Evolutionary conservation across 2,888 invertebrate species (phyloP), one percentile per base, ranked within the genome.

Genomic region (Napeogenes inachia): DNA sequence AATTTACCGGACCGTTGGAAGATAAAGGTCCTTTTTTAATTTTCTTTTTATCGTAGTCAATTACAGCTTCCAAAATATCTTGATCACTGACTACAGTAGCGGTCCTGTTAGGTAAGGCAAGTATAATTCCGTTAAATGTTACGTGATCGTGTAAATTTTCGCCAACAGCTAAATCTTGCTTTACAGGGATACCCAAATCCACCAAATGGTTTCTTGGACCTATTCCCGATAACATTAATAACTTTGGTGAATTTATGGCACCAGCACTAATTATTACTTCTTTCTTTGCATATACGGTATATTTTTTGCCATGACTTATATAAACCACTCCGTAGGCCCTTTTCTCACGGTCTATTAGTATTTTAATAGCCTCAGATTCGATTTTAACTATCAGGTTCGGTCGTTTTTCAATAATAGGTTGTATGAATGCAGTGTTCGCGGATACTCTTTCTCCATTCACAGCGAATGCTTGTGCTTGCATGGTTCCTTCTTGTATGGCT

Each of bases 351-450:
- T 94, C 90, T 45, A 94, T 91, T 10, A 93, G 80, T 5, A 94
- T 75, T 73, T 91, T 83, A 0, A 84, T 81, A 0, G 90, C 93
- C 71, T 92, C 91, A 0, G 93, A 85, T 45, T 91, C 79, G 0
- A 91, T 85, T 74, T 81, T 80, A 0, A 93, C 82, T 0, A 73
- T 79, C 4, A 93, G 78, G 71, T 93, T 92, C 5, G 92, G 75
- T 46, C 86, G 69, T 62, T 74, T 91, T 50, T 89, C 79, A 42
- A 94, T 81, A 32, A 94, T 92, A 0, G 94, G 94, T 65, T 92
- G 81, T n/a, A 94, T 92, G 72, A 92, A 94, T 0, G 94, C 94
- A 0, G 80, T 85, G 73, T 94, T 94, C 0, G 93, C 89, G 12
- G 94, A 94, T 12, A 89, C 82, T 61, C 94, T 85, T 68, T 82